phyloP scores from a whole-genome alignment of 2,888 invertebrate genomes.

The Dinocampus coccinellae region DNA sequence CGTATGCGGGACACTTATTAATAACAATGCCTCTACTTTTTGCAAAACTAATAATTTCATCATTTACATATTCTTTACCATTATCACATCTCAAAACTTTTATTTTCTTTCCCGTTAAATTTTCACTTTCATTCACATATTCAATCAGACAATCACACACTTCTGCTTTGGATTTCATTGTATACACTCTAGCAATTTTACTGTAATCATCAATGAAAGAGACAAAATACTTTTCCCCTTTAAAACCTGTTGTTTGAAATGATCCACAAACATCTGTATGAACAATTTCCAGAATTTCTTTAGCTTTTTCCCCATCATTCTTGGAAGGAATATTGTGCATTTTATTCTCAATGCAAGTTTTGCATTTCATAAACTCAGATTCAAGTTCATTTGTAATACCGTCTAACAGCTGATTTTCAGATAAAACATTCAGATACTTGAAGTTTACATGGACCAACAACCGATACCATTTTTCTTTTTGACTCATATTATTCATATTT shows the following conservation, averaged over 20 bases:
- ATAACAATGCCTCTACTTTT: not conserved
- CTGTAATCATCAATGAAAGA: slow-evolving; percentile 25
- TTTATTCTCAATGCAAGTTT: slow-evolving; percentile 35
- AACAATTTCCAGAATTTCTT: slow-evolving; percentile 23
- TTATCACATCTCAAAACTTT: too few species aligned
- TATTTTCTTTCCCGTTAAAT: too few species aligned
- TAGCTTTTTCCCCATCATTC: slow-evolving; percentile 21
- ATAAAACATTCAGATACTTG: not conserved
- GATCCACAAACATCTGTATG: slow-evolving; percentile 38
- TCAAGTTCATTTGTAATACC: slow-evolving; percentile 22
- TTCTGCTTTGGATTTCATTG: slow-evolving; percentile 17
- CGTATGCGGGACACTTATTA: slow-evolving; percentile 17
- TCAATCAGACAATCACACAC: slow-evolving; percentile 35
- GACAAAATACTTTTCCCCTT: not conserved
- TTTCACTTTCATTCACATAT: slow-evolving; percentile 13
- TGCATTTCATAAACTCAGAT: slow-evolving; percentile 26
- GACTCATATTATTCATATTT: slow-evolving; percentile 28
- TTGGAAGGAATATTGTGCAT: slow-evolving; percentile 35
- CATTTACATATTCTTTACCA: too few species aligned
- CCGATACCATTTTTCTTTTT: slow-evolving; percentile 37
- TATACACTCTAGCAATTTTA: not conserved
- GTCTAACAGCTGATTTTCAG: not conserved
- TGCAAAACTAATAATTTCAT: too few species aligned
- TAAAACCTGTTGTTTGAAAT: slow-evolving; percentile 24
- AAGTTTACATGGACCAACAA: slow-evolving; percentile 36